phyloP scores from a whole-genome alignment of 1,140 invertebrate genomes.

The Euwallacea fornicatus region DNA sequence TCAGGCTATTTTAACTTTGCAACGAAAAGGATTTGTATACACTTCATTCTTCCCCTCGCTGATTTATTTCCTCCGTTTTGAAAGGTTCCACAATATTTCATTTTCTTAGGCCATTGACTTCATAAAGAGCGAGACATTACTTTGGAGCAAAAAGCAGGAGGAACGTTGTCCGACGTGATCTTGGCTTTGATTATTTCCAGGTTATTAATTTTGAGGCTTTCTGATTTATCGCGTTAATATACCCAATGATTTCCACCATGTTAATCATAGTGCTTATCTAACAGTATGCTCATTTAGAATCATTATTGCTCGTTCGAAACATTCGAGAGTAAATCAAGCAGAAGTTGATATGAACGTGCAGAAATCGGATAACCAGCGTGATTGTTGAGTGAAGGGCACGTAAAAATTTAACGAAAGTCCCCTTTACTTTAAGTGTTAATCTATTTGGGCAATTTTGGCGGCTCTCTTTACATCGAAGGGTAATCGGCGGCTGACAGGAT shows the following conservation, averaged over 20 bases:
- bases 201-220: constrained; percentile 15
- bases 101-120: constrained; percentile 43
- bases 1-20: neutral
- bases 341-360: no score
- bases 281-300: no score
- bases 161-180: neutral
- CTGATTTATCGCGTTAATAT: constrained; percentile 17
- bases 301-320: no score
- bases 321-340: no score
- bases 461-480: no score
- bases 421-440: no score
- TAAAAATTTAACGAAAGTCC: no score
- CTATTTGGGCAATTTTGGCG: no score
- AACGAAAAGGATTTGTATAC: neutral
- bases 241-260: neutral
- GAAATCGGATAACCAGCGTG: no score
- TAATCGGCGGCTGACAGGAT: no score
- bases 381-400: no score
- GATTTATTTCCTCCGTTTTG: constrained; percentile 42
- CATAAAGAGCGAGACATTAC: constrained; percentile 35
- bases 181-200: constrained; percentile 5
- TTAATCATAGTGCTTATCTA: no score
- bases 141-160: constrained; percentile 8
- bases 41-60: constrained; percentile 3
- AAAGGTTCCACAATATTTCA: constrained; percentile 44